Conservation (phyloP, 2,888 invertebrate genomes). For the Abrostola triplasia region DNA sequence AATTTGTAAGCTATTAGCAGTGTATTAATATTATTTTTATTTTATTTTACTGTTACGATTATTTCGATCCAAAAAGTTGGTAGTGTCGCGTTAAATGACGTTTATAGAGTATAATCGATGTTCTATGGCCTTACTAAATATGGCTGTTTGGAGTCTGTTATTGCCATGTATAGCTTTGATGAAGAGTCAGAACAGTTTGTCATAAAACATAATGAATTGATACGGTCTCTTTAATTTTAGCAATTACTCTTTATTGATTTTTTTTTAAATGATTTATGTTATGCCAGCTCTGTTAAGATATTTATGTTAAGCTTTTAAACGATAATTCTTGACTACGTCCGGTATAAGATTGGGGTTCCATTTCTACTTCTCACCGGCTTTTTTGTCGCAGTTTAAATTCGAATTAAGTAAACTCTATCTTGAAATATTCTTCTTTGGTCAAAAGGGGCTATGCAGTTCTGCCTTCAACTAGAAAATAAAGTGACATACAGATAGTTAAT, state of each 20-base stretch:
- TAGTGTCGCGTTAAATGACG: conserved; percentile 32
- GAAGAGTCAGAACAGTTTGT: conserved; percentile 16
- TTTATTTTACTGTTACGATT: conserved; percentile 33
- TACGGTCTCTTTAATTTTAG: conserved; percentile 10
- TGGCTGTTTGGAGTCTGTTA: not conserved
- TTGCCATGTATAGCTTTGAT: conserved; percentile 14
- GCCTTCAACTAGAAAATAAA: too few relatives aligned
- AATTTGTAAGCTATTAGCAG: conserved; percentile 48
- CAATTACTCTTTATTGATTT: conserved; percentile 23
- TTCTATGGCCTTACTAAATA: conserved; percentile 17
- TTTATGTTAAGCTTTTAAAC: conserved; percentile 1
- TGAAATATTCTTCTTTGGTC: too few relatives aligned
- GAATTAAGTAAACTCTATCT: too few relatives aligned
- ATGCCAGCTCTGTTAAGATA: not conserved
- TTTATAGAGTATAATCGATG: conserved; percentile 23
- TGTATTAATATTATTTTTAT: conserved; percentile 46
- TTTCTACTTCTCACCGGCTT: too few relatives aligned
- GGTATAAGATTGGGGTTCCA: not conserved
- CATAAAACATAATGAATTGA: conserved; percentile 24
- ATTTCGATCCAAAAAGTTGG: conserved; percentile 16
- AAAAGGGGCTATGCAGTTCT: too few relatives aligned
- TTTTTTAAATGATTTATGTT: conserved; percentile 12
- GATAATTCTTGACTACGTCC: not conserved
- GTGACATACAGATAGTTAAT: too few relatives aligned
- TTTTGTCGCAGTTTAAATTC: too few relatives aligned